Percentiles rank a stretch among this genome's conserved stretches.
These are phyloP conservation scores for Centroberyx gerrardi DNA, from an alignment of 2,797 vertebrate species.

Conservation along the genomic window DNA sequence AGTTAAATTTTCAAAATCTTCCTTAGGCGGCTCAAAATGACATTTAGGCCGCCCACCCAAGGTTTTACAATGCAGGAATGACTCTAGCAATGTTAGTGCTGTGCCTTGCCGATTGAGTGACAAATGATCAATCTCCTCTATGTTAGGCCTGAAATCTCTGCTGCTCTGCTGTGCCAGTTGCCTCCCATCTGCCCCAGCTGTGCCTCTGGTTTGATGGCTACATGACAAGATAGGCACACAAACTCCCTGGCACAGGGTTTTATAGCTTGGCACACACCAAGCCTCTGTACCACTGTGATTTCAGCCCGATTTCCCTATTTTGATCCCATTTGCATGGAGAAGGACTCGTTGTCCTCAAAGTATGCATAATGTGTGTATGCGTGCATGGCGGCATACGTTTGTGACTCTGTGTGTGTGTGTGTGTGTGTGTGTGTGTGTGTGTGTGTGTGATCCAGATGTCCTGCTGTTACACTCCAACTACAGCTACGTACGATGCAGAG, in stretches of 20 bases:
- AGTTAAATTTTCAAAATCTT: too few species aligned
- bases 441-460: slow-evolving; percentile 47
- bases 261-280: not conserved
- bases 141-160: slow-evolving; percentile 8
- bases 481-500: slow-evolving; percentile 30
- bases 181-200: not conserved
- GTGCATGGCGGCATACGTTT: slow-evolving; percentile 2
- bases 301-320: slow-evolving; percentile 30
- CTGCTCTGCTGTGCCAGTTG: not conserved
- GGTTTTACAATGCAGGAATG: too few species aligned
- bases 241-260: slow-evolving; percentile 8
- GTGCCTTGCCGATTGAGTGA: not conserved
- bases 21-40: too few species aligned
- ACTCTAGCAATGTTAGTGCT: too few species aligned
- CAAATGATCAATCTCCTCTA: not conserved
- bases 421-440: slow-evolving; percentile 2
- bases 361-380: slow-evolving; percentile 10
- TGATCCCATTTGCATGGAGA: slow-evolving; percentile 38
- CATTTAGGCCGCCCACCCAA: too few species aligned
- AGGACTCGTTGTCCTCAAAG: slow-evolving; percentile 22
- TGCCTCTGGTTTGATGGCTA: not conserved
- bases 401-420: not conserved
- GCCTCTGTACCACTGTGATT: slow-evolving; percentile 11
- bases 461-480: slow-evolving; percentile 47
- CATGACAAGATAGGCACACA: not conserved